These are phyloP conservation scores for Helicoverpa armigera DNA, from an alignment of 1,140 invertebrate genomes.

Conservation along the genomic window DNA sequence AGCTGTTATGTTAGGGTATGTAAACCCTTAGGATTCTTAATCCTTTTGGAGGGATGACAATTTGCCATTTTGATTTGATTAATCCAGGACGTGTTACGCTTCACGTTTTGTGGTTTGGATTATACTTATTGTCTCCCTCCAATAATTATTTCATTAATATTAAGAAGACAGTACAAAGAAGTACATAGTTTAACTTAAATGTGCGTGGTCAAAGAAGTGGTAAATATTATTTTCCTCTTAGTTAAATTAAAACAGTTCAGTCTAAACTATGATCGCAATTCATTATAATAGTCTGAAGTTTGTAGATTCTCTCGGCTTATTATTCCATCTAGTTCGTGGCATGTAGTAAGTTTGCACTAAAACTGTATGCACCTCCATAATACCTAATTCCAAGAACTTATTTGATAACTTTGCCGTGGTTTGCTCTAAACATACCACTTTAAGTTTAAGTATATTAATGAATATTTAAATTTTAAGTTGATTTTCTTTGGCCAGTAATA, in stretches of 20 bases:
- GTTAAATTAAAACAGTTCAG: background rate
- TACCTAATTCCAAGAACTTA: background rate
- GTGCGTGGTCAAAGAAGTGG: background rate
- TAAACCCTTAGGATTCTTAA: conserved; percentile 5
- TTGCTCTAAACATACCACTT: background rate
- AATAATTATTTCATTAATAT: too few relatives aligned
- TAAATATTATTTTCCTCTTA: background rate
- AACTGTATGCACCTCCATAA: conserved; percentile 8
- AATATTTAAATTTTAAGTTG: conserved; percentile 9
- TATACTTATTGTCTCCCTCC: background rate
- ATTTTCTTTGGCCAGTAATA: background rate
- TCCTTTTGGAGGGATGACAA: conserved; percentile 20
- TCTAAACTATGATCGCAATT: conserved; percentile 11
- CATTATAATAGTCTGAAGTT: background rate
- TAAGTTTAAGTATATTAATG: background rate
- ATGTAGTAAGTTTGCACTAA: conserved; percentile 14
- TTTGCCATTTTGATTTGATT: conserved; percentile 19
- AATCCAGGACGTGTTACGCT: conserved; percentile 1
- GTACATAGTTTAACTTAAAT: background rate
- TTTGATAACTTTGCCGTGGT: background rate
- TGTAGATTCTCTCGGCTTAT: conserved; percentile 12
- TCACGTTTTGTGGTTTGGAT: background rate
- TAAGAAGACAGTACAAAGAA: too few relatives aligned
- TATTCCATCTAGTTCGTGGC: conserved; percentile 6
- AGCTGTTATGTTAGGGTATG: conserved; percentile 3